phyloP scores from a whole-genome alignment of 2,888 invertebrate genomes.

The Phasia obesa region DNA sequence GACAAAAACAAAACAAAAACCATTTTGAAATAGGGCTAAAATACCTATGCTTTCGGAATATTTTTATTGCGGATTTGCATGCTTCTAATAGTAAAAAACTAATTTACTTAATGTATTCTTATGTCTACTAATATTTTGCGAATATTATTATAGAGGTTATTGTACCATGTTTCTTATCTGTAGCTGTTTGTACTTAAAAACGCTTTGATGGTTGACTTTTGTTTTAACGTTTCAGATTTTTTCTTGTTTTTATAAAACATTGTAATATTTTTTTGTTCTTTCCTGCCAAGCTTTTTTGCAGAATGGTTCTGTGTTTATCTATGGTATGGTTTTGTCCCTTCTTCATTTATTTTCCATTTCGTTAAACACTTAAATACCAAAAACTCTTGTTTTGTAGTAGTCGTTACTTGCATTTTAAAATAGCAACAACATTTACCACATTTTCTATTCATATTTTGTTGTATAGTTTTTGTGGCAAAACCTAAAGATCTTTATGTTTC shows the following conservation, averaged over 20 bases:
- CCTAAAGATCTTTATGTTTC: conserved; percentile 41
- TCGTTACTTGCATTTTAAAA: conserved; percentile 18
- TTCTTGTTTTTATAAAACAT: background rate
- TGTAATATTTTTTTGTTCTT: background rate
- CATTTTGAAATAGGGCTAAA: too few relatives aligned
- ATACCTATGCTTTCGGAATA: too few relatives aligned
- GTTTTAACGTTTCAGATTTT: background rate
- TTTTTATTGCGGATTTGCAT: too few relatives aligned
- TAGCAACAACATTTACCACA: background rate
- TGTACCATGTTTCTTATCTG: too few relatives aligned
- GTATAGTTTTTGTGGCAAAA: conserved; percentile 44
- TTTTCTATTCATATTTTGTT: conserved; percentile 20
- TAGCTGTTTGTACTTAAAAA: too few relatives aligned
- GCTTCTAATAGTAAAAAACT: background rate
- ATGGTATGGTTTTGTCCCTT: conserved; percentile 10
- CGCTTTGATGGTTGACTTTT: conserved; percentile 31
- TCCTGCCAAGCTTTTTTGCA: background rate
- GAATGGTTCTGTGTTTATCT: conserved; percentile 5
- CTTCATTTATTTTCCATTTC: conserved; percentile 50
- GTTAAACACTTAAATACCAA: conserved; percentile 55
- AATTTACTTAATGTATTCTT: background rate
- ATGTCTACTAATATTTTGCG: background rate
- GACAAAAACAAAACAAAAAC: too few relatives aligned
- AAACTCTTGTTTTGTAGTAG: conserved; percentile 29
- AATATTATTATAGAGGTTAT: too few relatives aligned